A percentile compares a stretch with the other conserved stretches of the same genome.
Evolutionary conservation across 30 jellyfish, hydroid and myxozoan genomes (phyloP).

Genomic region (Aurelia sp.): DNA sequence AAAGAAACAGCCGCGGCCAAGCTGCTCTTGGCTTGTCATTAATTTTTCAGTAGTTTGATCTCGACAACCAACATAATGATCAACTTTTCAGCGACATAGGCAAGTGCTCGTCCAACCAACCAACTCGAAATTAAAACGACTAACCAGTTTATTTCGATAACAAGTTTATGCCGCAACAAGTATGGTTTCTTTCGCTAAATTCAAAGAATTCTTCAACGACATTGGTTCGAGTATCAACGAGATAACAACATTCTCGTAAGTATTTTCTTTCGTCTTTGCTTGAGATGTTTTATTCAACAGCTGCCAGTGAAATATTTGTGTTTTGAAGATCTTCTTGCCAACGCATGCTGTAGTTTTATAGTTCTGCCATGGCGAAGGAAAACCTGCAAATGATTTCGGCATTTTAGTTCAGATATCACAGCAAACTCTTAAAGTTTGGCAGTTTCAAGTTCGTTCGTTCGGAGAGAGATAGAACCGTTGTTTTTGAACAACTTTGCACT

Average conservation of each 20-base stretch:
- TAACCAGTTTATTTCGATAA: not conserved
- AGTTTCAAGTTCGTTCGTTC: no score
- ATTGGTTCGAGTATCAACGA: slow-evolving; percentile 90
- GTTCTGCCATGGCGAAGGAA: no score
- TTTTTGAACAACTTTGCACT: no score
- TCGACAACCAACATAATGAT: slow-evolving; percentile 41
- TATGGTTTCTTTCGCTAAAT: slow-evolving; percentile 86
- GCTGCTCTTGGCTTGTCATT: slow-evolving; percentile 65
- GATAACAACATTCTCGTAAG: slow-evolving; percentile 93
- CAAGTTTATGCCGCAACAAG: not conserved
- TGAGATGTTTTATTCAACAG: slow-evolving; percentile 53
- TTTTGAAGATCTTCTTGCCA: not conserved
- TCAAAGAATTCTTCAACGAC: slow-evolving; percentile 90
- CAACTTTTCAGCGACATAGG: slow-evolving; percentile 15
- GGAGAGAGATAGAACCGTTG: no score
- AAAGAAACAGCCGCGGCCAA: slow-evolving; percentile 70
- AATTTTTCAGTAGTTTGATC: slow-evolving; percentile 54
- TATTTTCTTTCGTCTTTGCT: slow-evolving; percentile 34
- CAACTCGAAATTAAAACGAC: not conserved
- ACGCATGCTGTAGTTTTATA: no score
- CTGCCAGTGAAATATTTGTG: slow-evolving; percentile 42
- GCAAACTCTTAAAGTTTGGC: no score
- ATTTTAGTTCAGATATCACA: no score
- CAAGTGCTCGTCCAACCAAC: slow-evolving; percentile 51
- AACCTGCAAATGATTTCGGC: no score